These are phyloP conservation scores for Stegophylla sp. DNA, from an alignment of 2,888 invertebrate genomes.

Conservation along the genomic window DNA sequence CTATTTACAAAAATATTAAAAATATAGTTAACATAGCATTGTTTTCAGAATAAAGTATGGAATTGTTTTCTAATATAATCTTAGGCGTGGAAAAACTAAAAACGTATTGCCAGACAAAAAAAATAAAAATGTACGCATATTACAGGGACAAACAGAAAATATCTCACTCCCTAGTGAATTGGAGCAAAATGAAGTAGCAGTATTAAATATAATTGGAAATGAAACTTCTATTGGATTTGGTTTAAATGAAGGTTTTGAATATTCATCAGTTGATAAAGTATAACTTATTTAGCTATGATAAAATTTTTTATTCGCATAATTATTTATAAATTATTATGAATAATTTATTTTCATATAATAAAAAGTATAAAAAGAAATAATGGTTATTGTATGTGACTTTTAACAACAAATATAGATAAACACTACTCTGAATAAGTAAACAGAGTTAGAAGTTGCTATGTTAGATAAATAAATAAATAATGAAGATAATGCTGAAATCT, in stretches of 20 bases:
- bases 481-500: conserved; percentile 1
- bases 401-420: too few relatives aligned
- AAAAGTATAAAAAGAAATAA: too few relatives aligned
- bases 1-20: conserved; percentile 1
- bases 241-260: conserved; percentile 9
- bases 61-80: neutral
- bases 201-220: conserved; percentile 6
- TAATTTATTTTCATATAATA: too few relatives aligned
- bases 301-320: too few relatives aligned
- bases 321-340: too few relatives aligned
- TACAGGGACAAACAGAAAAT: conserved; percentile 1
- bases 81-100: conserved; percentile 6
- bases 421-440: neutral
- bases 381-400: too few relatives aligned
- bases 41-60: conserved; percentile 4
- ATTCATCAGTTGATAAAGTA: too few relatives aligned
- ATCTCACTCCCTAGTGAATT: neutral
- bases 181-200: neutral
- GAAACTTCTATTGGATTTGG: conserved; percentile 8
- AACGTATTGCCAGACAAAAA: neutral
- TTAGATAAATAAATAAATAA: conserved; percentile 5
- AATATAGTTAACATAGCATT: conserved; percentile 4
- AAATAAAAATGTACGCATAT: conserved; percentile 1
- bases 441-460: neutral
- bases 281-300: too few relatives aligned